These are phyloP conservation scores for Elaphurus davidianus DNA, from an alignment of 2,113 vertebrate genomes.

Conservation along the genomic window DNA sequence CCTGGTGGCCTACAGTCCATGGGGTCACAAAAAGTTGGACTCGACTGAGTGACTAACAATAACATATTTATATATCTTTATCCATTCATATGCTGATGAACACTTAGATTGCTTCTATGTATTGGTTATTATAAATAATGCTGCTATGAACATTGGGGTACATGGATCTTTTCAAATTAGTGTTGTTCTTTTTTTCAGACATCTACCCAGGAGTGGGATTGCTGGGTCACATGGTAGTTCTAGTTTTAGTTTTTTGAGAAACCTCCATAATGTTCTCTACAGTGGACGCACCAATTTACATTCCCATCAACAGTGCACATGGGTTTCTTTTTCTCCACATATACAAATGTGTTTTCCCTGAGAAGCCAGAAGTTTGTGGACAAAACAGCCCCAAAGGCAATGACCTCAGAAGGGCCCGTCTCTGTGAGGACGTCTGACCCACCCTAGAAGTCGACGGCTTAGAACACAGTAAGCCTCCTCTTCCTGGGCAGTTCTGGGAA, in stretches of 20 bases:
- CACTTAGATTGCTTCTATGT: neutral
- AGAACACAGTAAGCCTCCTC: constrained; percentile 53
- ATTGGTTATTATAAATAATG: neutral
- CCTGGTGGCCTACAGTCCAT: neutral
- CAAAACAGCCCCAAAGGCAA: neutral
- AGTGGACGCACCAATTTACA: neutral
- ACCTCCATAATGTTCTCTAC: neutral
- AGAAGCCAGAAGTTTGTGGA: neutral
- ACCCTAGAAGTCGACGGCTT: neutral
- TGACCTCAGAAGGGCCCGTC: constrained; percentile 6
- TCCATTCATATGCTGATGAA: neutral
- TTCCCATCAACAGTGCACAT: neutral
- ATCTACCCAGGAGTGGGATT: neutral
- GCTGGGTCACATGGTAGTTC: neutral
- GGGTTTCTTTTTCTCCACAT: neutral
- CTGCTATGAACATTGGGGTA: neutral
- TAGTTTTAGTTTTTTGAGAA: neutral
- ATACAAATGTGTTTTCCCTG: neutral
- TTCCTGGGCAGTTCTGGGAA: constrained; percentile 69
- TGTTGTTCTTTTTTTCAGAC: neutral
- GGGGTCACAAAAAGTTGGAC: neutral
- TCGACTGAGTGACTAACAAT: neutral
- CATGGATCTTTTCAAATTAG: neutral
- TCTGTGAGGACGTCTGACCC: constrained; percentile 14
- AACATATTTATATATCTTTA: neutral